These are phyloP conservation scores for Trematocara zebra DNA, from an alignment of 2,113 vertebrate species.

Conservation along the genomic window DNA sequence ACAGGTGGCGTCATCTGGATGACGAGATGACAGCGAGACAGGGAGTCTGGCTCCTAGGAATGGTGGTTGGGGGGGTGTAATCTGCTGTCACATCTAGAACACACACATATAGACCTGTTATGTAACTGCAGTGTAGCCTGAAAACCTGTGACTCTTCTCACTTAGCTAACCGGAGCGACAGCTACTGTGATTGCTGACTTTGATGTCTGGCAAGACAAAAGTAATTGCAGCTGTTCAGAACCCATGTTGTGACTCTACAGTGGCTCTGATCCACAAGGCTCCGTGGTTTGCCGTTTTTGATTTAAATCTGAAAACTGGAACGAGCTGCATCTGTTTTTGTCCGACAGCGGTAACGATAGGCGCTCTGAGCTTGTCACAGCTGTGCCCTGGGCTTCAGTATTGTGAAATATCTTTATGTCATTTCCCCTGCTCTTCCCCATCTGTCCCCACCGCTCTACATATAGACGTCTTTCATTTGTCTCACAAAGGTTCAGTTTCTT, in stretches of 20 bases:
- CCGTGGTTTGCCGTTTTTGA: not conserved
- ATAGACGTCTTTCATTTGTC: not conserved
- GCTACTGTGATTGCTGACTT: not conserved
- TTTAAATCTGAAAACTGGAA: not conserved
- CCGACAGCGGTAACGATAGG: constrained; percentile 16
- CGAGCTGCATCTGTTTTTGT: not conserved
- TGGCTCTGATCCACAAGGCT: not conserved
- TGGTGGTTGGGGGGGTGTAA: not conserved
- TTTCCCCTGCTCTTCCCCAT: not conserved
- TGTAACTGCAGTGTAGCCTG: not conserved
- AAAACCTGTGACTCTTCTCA: not conserved
- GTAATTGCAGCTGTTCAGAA: constrained; percentile 1
- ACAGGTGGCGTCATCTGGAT: constrained; percentile 29
- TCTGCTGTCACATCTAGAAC: constrained; percentile 33
- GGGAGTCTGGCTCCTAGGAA: constrained; percentile 31
- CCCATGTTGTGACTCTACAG: not conserved
- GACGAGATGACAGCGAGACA: constrained; percentile 29
- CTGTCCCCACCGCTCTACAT: not conserved
- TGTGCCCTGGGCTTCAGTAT: constrained; percentile 2
- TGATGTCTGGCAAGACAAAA: constrained; percentile 2
- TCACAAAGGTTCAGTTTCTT: constrained; percentile 21
- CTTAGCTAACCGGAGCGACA: constrained; percentile 4
- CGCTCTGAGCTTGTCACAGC: constrained; percentile 8
- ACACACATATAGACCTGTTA: constrained; percentile 25
- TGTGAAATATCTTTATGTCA: constrained; percentile 36